phyloP scores from a whole-genome alignment of 2,888 invertebrate species.

The Hirtodrosophila histrioides region DNA sequence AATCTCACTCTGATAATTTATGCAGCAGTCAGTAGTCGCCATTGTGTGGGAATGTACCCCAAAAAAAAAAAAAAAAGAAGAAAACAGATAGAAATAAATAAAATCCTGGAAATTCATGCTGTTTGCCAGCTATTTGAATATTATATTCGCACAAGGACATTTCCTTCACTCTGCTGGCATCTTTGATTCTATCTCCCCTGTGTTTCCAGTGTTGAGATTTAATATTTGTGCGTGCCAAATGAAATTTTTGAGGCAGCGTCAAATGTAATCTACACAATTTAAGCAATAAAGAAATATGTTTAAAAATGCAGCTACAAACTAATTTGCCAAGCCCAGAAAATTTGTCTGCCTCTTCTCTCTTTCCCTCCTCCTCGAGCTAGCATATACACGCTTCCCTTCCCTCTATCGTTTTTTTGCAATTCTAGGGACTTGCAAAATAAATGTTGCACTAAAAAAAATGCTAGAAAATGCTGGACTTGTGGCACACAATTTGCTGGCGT shows the following conservation, averaged over 20 bases:
- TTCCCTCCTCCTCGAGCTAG: too few relatives aligned
- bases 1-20: slow-evolving; percentile 68
- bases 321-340: slow-evolving; percentile 45
- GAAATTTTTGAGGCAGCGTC: slow-evolving; percentile 65
- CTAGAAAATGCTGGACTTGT: slow-evolving; percentile 58
- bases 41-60: not conserved
- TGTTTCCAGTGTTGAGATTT: slow-evolving; percentile 33
- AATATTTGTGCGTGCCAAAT: slow-evolving; percentile 74
- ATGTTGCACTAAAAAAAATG: slow-evolving; percentile 52
- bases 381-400: too few relatives aligned
- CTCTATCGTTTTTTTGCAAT: slow-evolving; percentile 1
- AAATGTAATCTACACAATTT: slow-evolving; percentile 73
- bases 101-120: slow-evolving; percentile 57
- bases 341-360: slow-evolving; percentile 1
- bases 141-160: slow-evolving; percentile 50
- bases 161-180: not conserved
- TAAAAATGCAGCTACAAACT: slow-evolving; percentile 45
- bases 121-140: slow-evolving; percentile 60
- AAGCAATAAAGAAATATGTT: slow-evolving; percentile 33
- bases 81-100: slow-evolving; percentile 2
- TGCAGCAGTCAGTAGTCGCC: slow-evolving; percentile 41
- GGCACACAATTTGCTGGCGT: slow-evolving; percentile 56
- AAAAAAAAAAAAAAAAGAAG: not conserved
- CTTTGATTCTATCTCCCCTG: not conserved
- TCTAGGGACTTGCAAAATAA: slow-evolving; percentile 57